These are phyloP conservation scores for Neocloeon triangulifer DNA, from an alignment of 1,140 invertebrate species.

Conservation along the genomic window DNA sequence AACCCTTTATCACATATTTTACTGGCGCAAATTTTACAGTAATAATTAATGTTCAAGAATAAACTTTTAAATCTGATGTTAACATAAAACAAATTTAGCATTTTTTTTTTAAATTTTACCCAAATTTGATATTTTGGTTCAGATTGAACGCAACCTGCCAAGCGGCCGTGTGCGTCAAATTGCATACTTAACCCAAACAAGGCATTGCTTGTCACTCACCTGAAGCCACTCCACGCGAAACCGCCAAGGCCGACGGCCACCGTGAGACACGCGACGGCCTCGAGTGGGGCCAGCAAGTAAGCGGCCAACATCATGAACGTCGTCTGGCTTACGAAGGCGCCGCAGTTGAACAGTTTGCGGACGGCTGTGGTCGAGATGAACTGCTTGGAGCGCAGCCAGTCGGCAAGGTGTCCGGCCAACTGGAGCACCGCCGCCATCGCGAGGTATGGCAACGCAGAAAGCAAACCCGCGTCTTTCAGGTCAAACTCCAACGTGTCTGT, in stretches of 20 bases:
- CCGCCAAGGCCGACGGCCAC: conserved; percentile 70
- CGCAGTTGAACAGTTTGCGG: conserved; percentile 47
- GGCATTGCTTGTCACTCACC: too few relatives aligned
- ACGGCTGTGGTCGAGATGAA: conserved; percentile 15
- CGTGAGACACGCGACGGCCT: conserved; percentile 50
- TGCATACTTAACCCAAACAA: too few relatives aligned
- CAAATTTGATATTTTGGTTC: too few relatives aligned
- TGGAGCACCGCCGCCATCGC: conserved; percentile 62
- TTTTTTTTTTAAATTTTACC: too few relatives aligned
- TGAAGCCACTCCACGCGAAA: conserved; percentile 72
- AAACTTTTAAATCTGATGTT: too few relatives aligned
- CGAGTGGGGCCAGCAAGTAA: conserved; percentile 33
- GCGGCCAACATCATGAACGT: conserved; percentile 63
- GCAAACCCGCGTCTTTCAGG: conserved; percentile 49
- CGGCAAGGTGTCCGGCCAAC: conserved; percentile 55
- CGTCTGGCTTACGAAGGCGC: conserved; percentile 57
- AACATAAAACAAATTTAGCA: too few relatives aligned
- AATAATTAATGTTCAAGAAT: too few relatives aligned
- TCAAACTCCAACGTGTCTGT: conserved; percentile 49
- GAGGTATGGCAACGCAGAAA: conserved; percentile 66
- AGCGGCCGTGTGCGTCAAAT: too few relatives aligned
- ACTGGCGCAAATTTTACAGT: too few relatives aligned
- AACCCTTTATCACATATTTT: too few relatives aligned
- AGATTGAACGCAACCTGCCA: too few relatives aligned
- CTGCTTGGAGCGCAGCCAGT: conserved; percentile 31